These are phyloP conservation scores for Drosophila elegans DNA, from an alignment of 1,140 invertebrate species.

Conservation along the genomic window DNA sequence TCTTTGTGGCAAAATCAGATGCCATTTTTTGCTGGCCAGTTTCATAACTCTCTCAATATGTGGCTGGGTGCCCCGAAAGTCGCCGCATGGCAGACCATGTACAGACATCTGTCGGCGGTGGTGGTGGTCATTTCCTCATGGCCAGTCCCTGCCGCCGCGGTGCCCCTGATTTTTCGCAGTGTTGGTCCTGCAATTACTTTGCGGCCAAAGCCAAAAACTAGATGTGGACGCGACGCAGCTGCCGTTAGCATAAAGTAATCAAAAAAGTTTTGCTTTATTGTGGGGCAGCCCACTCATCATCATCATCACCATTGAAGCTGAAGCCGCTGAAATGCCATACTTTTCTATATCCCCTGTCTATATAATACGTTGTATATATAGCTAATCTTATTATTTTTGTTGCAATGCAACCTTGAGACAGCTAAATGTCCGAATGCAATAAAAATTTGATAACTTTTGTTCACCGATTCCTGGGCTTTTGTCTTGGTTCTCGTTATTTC, in stretches of 20 bases:
- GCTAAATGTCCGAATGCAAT: slow-evolving; percentile 33
- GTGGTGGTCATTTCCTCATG: slow-evolving; percentile 1
- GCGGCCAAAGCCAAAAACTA: slow-evolving; percentile 61
- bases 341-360: background rate
- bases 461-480: slow-evolving; percentile 16
- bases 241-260: slow-evolving; percentile 75
- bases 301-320: slow-evolving; percentile 45
- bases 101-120: slow-evolving; percentile 30
- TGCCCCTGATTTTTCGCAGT: slow-evolving; percentile 9
- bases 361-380: background rate
- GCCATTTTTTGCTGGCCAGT: slow-evolving; percentile 5
- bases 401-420: slow-evolving; percentile 40
- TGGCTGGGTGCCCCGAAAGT: slow-evolving; percentile 19
- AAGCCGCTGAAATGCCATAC: slow-evolving; percentile 34
- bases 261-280: slow-evolving; percentile 75
- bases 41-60: slow-evolving; percentile 28
- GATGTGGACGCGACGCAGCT: slow-evolving; percentile 69
- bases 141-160: background rate
- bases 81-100: slow-evolving; percentile 7
- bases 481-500: slow-evolving; percentile 7
- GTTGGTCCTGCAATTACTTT: slow-evolving; percentile 59
- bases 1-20: background rate
- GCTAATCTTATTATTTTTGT: background rate
- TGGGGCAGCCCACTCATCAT: slow-evolving; percentile 59
- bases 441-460: slow-evolving; percentile 54